Conservation (phyloP, 2,113 vertebrate genomes). For the Menura novaehollandiae region DNA sequence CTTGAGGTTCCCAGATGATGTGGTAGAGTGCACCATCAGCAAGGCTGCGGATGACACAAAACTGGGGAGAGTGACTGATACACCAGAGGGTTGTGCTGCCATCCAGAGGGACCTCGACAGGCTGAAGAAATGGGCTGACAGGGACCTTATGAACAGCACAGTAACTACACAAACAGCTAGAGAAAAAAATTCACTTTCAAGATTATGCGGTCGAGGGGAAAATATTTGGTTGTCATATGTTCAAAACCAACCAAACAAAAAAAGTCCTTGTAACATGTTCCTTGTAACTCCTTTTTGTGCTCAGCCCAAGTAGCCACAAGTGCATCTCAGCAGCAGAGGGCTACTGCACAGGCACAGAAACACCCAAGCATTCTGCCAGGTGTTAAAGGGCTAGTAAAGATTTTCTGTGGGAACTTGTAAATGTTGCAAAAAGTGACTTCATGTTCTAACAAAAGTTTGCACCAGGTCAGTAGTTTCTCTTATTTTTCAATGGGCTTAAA, state of each 20-base stretch:
- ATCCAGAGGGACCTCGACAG: neutral
- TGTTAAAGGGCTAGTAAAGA: neutral
- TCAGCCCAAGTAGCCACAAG: neutral
- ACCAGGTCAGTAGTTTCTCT: neutral
- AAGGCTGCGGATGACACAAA: neutral
- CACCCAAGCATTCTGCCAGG: neutral
- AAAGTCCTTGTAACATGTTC: neutral
- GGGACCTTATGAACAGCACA: neutral
- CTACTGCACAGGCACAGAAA: neutral
- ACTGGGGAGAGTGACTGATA: neutral
- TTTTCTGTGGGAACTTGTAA: neutral
- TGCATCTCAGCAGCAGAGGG: neutral
- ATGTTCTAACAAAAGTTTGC: neutral
- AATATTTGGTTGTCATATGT: neutral
- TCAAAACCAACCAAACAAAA: neutral
- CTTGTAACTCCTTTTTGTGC: neutral
- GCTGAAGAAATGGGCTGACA: neutral
- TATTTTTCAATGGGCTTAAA: neutral
- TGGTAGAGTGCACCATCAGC: neutral
- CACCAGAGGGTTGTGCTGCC: neutral
- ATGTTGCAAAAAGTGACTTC: neutral
- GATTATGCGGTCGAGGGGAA: neutral
- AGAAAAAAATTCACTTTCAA: neutral
- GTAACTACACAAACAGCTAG: neutral
- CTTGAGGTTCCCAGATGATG: neutral